A percentile compares a stretch with the other conserved stretches of the same genome.
Evolutionary conservation across 1,140 invertebrate species (phyloP).

Genomic region (Philotrypesis tridentata): DNA sequence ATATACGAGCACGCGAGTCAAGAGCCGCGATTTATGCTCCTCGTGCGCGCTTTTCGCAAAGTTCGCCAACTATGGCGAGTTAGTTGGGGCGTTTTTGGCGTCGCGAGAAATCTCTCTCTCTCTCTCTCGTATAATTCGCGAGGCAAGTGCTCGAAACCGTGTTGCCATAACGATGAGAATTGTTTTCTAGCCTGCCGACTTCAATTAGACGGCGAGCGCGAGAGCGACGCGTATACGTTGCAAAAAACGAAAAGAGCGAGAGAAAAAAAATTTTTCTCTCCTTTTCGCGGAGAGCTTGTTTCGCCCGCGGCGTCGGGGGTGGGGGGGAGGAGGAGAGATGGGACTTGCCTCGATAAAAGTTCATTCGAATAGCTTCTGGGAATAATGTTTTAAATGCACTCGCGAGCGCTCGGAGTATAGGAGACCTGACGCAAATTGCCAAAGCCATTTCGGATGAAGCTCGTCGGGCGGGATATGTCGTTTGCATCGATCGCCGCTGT

Average conservation of each 20-base stretch:
- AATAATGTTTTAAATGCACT: background rate
- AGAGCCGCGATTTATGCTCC: constrained; percentile 18
- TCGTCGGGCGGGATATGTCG: background rate
- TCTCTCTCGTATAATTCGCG: constrained; percentile 26
- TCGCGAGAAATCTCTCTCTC: constrained; percentile 2
- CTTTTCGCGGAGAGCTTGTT: background rate
- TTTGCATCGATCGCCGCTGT: constrained; percentile 21
- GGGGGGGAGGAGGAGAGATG: background rate
- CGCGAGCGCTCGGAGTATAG: too few species aligned
- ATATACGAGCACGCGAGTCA: background rate
- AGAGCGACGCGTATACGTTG: too few species aligned
- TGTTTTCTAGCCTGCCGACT: background rate
- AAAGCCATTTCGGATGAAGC: constrained; percentile 11
- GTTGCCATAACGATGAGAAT: constrained; percentile 16
- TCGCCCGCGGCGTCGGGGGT: too few species aligned
- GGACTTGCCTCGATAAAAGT: background rate
- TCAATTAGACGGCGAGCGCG: background rate
- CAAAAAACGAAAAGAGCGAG: background rate
- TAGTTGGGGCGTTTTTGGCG: constrained; percentile 15
- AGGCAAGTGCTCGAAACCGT: constrained; percentile 8
- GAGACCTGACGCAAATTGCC: constrained; percentile 3
- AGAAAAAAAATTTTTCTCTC: background rate
- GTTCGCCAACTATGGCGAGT: constrained; percentile 7
- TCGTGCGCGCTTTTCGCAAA: background rate
- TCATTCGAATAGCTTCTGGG: background rate